Evolutionary conservation across 1,140 invertebrate species (phyloP).

Genomic region (Schlechtendalia chinensis): DNA sequence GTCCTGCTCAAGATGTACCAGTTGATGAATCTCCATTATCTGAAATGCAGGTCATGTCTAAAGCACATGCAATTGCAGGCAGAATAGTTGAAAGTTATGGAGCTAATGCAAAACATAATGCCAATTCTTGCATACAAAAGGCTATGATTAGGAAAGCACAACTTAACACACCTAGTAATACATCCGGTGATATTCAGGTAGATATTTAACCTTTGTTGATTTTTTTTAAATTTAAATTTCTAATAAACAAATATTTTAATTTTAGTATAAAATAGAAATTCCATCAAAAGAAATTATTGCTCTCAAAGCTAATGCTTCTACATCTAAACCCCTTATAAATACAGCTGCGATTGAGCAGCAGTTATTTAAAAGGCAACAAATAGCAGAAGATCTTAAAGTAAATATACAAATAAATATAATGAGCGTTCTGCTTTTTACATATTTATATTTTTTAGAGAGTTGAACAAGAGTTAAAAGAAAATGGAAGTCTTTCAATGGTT

Average conservation of each 20-base stretch:
- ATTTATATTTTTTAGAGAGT: constrained; percentile 60
- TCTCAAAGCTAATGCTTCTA: background rate
- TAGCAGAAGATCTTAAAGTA: constrained; percentile 74
- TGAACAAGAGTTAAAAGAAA: constrained; percentile 71
- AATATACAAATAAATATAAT: constrained; percentile 50
- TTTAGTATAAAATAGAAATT: constrained; percentile 34
- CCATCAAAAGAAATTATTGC: background rate
- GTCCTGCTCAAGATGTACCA: constrained; percentile 18
- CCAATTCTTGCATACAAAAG: constrained; percentile 38
- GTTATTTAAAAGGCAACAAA: constrained; percentile 62
- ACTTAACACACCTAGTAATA: constrained; percentile 22
- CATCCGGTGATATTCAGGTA: constrained; percentile 20
- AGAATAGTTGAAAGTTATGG: constrained; percentile 44
- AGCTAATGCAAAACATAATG: constrained; percentile 44
- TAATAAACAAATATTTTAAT: background rate
- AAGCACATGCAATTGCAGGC: constrained; percentile 39
- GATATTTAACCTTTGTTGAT: background rate
- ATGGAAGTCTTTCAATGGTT: constrained; percentile 56
- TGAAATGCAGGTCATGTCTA: constrained; percentile 35
- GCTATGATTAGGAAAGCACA: constrained; percentile 46
- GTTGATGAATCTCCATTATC: constrained; percentile 34
- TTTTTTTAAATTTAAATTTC: background rate
- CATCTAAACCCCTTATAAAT: constrained; percentile 37
- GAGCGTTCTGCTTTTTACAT: background rate
- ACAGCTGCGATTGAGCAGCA: constrained; percentile 52